Base-by-base conservation (phyloP, 2,113 vertebrate genomes). In the Macrotis lagotis region DNA sequence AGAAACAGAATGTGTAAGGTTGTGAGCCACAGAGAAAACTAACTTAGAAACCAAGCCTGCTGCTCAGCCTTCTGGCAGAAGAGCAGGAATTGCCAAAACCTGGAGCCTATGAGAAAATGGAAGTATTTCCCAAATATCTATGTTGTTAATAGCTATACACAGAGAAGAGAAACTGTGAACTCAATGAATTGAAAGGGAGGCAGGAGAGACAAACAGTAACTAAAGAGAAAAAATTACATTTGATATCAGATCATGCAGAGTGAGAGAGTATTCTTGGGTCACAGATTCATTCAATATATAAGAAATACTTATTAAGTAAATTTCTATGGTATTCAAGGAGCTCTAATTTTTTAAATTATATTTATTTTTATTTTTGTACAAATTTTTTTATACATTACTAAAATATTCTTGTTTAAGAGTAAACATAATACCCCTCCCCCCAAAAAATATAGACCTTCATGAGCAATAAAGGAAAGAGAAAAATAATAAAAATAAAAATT, bases 51-150 rank as follows among this genome's bases (percentile, higher is more conserved):
- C 93, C 94, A 91, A 91, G 52, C 92, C 95, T 96, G 94, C 97
- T 96, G 96, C 93, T 97, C 92, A 92, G 55, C 96, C 96, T 97
- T 96, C 93, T 96, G 97, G 94, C 91, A 93, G 16, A 92, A 53
- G 92, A 95, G 53, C 48, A 28, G 90, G 49, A 91, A 91, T 88
- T 51, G 95, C 94, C 96, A 97, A 94, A 96, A 91, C 93, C 96
- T 96, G 90, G 94, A 74, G 92, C 93, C 96, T 83, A 44, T n/a
- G 92, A 94, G 97, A 3, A 94, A 55, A 55, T 88, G 94, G 94
- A 92, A 95, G 95, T 88, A 89, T 92, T 97, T 96, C 96, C 89
- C 74, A 97, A 96, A 97, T 93, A 96, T 88, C 55, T 94, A 50
- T 89, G 74, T 55, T 96, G 95, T 92, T 90, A 95, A 93, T 51